Evolutionary conservation across 2,797 vertebrate species (phyloP).

Genomic region (Karalla daura): DNA sequence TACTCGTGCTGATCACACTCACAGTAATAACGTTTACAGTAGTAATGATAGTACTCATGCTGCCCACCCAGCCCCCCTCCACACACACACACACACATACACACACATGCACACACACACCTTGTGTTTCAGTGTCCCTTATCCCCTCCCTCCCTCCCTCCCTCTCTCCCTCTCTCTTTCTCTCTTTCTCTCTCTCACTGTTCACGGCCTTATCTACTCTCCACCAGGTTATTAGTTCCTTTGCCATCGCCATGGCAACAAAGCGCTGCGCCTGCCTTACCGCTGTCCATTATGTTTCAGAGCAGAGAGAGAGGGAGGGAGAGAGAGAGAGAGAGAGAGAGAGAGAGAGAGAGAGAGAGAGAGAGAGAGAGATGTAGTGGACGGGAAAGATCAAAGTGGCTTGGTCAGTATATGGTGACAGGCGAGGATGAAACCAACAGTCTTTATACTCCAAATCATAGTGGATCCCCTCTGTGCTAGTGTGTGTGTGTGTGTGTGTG

Average conservation of each 20-base stretch:
- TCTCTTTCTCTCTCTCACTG: constrained; percentile 22
- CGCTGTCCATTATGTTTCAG: constrained; percentile 76
- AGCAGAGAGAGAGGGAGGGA: constrained; percentile 8
- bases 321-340: not conserved
- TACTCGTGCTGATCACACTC: constrained; percentile 15
- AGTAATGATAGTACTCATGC: constrained; percentile 21
- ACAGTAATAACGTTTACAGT: not conserved
- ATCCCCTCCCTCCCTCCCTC: constrained; percentile 17
- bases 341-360: constrained; percentile 11
- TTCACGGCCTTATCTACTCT: constrained; percentile 73
- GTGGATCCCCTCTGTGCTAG: constrained; percentile 40
- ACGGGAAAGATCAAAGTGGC: constrained; percentile 54
- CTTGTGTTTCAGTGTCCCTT: constrained; percentile 63
- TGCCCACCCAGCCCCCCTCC: not conserved
- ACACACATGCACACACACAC: no score
- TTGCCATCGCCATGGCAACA: constrained; percentile 83
- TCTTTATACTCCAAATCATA: constrained; percentile 51
- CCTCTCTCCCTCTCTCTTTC: constrained; percentile 23
- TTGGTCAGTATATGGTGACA: constrained; percentile 54
- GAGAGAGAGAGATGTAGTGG: constrained; percentile 27
- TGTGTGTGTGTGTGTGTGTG: constrained; percentile 34
- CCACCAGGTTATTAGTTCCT: constrained; percentile 83
- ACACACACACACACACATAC: no score
- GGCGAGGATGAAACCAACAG: constrained; percentile 52
- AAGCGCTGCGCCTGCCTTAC: constrained; percentile 69